Evolutionary conservation across 2,888 invertebrate species (phyloP), one percentile per base, ranked within the genome.

Genomic region (Acronicta alni): DNA sequence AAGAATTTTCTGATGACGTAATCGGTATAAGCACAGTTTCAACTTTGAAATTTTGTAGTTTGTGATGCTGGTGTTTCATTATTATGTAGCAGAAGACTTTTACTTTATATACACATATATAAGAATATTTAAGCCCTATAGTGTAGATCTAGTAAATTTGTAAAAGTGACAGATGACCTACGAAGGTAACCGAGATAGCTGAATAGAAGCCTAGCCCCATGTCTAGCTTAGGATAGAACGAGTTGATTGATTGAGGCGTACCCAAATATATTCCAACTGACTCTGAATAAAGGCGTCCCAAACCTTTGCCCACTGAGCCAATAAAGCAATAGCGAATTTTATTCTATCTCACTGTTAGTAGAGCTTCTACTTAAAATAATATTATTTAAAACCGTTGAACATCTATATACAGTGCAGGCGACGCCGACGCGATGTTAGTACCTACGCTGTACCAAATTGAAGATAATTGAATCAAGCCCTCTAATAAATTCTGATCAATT

Each of bases 301-400:
- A 3, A 5, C 5, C 23, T 23, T 23, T 8, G 6, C 8, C n/a
- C 2, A n/a, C 3, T 6, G 35, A n/a, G 7, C n/a, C 14, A 32
- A 14, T 35, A n/a, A 35, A n/a, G 30, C 35, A 35, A 35, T n/a
- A 3, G 35, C n/a, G 4, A n/a, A 5, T 35, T 35, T 35, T 35
- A 6, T n/a, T 4, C 4, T 8, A n/a, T 32, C 3, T n/a, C 14
- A 0, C 14, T 38, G 6, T 38, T 23, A 23, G 23, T 12, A 38
- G n/a, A 43, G n/a, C 38, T 15, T 17, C 26, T 14, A 23, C 23
- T 38, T 38, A 15, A 48, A 15, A 48, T 3, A 23, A 15, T 41
- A 20, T 41, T 20, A 23, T 16, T 37, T 46, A 37, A 54, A 42
- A 46, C 14, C 15, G 16, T 42, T 23, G 23, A 54, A 64, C 37